These are phyloP conservation scores for Enhydra lutris DNA, from an alignment of 2,113 vertebrate species.

Conservation along the genomic window DNA sequence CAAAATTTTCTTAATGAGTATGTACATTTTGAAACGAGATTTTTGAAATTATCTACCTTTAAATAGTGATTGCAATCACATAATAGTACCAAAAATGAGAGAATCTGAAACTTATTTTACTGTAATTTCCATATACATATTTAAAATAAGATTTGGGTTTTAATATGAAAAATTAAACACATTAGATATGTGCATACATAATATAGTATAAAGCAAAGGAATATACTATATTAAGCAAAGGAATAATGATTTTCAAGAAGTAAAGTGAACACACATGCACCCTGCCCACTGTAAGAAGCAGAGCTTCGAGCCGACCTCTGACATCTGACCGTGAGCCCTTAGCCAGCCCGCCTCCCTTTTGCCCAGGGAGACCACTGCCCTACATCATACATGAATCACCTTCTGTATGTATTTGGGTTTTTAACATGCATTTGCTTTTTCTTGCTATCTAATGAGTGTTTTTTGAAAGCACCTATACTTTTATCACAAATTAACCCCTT, in stretches of 20 bases:
- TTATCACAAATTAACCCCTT: too few relatives aligned
- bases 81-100: not conserved
- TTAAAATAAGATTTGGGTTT: not conserved
- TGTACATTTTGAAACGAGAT: not conserved
- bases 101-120: not conserved
- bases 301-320: not conserved
- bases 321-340: not conserved
- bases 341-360: not conserved
- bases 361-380: too few relatives aligned
- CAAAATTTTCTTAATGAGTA: not conserved
- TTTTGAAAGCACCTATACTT: not conserved
- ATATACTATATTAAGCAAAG: not conserved
- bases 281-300: not conserved
- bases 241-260: not conserved
- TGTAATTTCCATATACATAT: not conserved
- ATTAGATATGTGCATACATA: not conserved
- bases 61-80: not conserved
- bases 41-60: not conserved
- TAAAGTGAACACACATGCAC: not conserved
- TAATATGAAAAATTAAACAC: not conserved
- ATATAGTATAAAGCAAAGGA: not conserved
- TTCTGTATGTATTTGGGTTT: not conserved
- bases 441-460: not conserved
- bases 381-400: not conserved
- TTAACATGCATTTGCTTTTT: not conserved